Evolutionary conservation across 2,797 vertebrate genomes (phyloP), one percentile per base, ranked within the genome.

Genomic region (Mionectes olivaceus): DNA sequence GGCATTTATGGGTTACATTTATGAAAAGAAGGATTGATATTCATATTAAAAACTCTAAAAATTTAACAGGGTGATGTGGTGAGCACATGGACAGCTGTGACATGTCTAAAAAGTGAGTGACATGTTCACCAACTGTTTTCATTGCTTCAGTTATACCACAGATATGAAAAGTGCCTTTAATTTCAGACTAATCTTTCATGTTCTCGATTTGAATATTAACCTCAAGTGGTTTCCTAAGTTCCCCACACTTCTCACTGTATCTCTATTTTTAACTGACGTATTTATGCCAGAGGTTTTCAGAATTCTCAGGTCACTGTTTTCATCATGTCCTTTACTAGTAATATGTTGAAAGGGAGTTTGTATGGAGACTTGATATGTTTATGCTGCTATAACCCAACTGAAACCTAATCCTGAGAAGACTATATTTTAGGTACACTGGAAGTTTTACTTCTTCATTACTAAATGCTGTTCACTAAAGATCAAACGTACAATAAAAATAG

Each of bases 1-100:
- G 96, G 97, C 96, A 97, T 97, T 98, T 98, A 97, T 92, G 91
- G 96, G 95, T 96, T 97, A 92, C 95, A 93, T 96, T 98, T 98
- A 97, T 97, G 96, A 97, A 97, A 97, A 96, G 96, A 92, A 78
- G 95, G 96, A 97, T 97, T 98, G 97, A 97, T 97, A 97, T 96
- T 97, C 97, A 94, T 97, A 97, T 97, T 97, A 97, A 97, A 97
- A 98, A 95, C 71, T 89, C 85, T 94, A 95, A 97, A 96, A 96
- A 96, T 80, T 94, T 94, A 95, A 90, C 90, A 93, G 91, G 95
- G 94, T 97, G 96, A 95, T 94, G 82, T 93, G 74, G 96, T 90
- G 95, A 96, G 71, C 75, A 92, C 80, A 35, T 93, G 97, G 97
- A 96, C 97, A 98, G 96, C 87, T 97, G 90, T 97, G 96, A 97